Percentiles rank a stretch among this genome's conserved stretches.
These are phyloP conservation scores for Chamaetylas fuelleborni DNA, from an alignment of 2,113 vertebrate genomes.

Conservation along the genomic window DNA sequence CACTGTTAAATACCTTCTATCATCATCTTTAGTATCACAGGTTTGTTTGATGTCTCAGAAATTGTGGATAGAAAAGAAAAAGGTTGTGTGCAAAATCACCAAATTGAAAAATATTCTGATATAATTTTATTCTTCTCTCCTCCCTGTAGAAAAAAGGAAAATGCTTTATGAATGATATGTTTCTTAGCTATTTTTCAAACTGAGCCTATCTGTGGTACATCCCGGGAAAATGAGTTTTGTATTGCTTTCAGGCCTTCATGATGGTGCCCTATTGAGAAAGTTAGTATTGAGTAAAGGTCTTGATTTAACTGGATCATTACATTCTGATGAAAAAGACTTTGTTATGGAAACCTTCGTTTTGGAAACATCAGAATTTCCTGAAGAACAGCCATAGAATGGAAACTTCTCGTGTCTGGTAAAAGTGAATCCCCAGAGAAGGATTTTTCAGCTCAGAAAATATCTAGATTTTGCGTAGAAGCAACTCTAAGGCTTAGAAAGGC, in stretches of 20 bases:
- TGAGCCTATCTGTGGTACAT: neutral
- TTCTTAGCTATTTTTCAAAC: neutral
- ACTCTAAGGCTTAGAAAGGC: conserved; percentile 12
- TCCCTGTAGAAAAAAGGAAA: neutral
- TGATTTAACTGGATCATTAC: conserved; percentile 14
- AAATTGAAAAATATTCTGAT: neutral
- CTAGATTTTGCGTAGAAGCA: neutral
- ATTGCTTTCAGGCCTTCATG: neutral
- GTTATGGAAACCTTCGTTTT: neutral
- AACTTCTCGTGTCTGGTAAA: neutral
- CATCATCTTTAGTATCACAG: neutral
- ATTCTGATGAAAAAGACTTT: conserved; percentile 39
- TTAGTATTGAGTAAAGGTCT: neutral
- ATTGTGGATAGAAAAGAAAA: neutral
- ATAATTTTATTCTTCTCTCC: neutral
- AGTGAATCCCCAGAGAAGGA: neutral
- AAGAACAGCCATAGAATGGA: neutral
- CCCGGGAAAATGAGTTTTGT: neutral
- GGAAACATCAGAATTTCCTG: neutral
- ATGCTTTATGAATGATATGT: accelerated
- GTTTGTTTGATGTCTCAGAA: neutral
- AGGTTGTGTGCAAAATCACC: neutral
- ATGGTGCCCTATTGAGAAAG: neutral
- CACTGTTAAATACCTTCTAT: neutral
- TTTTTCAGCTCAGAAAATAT: conserved; percentile 47